These are phyloP conservation scores for Heterotis niloticus DNA, from an alignment of 2,113 vertebrate species.

Conservation along the genomic window DNA sequence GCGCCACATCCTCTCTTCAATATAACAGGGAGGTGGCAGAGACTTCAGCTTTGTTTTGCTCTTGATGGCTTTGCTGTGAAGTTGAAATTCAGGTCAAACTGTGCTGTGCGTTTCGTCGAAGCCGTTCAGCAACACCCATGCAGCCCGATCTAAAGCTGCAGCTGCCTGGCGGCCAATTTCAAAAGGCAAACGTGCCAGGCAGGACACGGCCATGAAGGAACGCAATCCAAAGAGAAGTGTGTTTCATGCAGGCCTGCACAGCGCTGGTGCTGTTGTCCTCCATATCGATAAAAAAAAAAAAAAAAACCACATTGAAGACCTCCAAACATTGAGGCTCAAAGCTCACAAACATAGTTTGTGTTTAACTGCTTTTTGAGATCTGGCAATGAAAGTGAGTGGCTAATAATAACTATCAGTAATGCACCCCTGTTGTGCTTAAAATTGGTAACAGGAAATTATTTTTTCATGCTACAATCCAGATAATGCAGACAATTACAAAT, in stretches of 20 bases:
- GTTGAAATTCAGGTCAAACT: background rate
- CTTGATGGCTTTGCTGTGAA: background rate
- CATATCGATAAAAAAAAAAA: background rate
- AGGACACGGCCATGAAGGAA: background rate
- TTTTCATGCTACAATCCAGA: background rate
- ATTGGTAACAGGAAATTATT: background rate
- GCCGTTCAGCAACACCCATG: background rate
- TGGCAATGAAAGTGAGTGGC: background rate
- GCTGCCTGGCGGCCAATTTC: background rate
- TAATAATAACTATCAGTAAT: background rate
- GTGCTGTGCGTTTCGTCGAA: background rate
- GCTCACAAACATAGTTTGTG: background rate
- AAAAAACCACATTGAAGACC: background rate
- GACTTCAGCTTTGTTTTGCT: background rate
- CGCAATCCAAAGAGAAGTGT: background rate
- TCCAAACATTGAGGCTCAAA: background rate
- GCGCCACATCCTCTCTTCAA: slow-evolving; percentile 1
- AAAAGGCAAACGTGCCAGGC: slow-evolving; percentile 1
- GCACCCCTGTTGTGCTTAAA: background rate
- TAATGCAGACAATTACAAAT: background rate
- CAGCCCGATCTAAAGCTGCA: background rate
- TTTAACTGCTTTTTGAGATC: background rate
- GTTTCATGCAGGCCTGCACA: background rate
- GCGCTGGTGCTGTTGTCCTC: background rate
- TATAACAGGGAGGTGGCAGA: no score